These are phyloP conservation scores for Aplysina aerophoba DNA, from an alignment of 37 sponge, comb jelly and placozoan species.

Conservation along the genomic window DNA sequence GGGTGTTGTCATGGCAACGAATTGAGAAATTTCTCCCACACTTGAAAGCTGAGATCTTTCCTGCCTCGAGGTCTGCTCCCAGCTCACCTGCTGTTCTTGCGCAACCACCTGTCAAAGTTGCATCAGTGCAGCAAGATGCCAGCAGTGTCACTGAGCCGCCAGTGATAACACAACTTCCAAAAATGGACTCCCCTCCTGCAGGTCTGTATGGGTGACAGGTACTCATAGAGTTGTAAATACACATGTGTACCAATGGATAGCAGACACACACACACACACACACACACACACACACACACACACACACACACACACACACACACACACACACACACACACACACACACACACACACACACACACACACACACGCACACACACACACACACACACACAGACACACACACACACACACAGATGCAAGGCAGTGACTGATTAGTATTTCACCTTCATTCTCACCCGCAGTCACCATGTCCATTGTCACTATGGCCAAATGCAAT, in stretches of 20 bases:
- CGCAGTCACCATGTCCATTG: not conserved
- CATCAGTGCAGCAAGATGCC: not conserved
- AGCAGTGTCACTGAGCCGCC: not conserved
- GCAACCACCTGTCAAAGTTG: not conserved
- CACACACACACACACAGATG: not conserved
- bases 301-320: slow-evolving; percentile 17
- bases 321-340: slow-evolving; percentile 42
- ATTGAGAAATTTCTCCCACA: slow-evolving; percentile 84
- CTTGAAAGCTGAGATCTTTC: slow-evolving; percentile 77
- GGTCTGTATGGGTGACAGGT: not conserved
- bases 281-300: slow-evolving; percentile 24
- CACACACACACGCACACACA: slow-evolving; percentile 15
- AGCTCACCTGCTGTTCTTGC: not conserved
- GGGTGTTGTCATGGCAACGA: slow-evolving; percentile 76
- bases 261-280: not conserved
- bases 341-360: slow-evolving; percentile 17
- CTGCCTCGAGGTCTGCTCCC: slow-evolving; percentile 25
- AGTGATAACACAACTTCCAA: not conserved
- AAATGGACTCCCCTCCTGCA: slow-evolving; percentile 7
- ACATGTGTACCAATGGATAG: not conserved
- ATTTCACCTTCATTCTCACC: too few relatives aligned
- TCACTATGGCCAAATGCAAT: too few relatives aligned
- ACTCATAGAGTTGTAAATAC: not conserved
- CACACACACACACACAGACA: slow-evolving; percentile 6
- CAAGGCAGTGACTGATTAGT: too few relatives aligned